These are phyloP conservation scores for Cepaea nemoralis DNA, from an alignment of 1,140 invertebrate genomes.

Conservation along the genomic window DNA sequence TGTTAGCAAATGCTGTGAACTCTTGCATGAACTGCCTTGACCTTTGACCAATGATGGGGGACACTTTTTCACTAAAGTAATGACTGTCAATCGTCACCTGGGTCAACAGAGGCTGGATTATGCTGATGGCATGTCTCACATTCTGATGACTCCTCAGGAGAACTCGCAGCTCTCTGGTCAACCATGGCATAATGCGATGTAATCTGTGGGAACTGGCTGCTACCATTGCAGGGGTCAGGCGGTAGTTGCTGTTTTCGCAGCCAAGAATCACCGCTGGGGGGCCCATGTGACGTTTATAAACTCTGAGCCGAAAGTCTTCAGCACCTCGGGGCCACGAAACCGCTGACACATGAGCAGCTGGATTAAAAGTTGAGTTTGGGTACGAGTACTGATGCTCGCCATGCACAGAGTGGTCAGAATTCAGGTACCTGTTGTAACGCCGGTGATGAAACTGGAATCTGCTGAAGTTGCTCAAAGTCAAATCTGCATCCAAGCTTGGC, in stretches of 20 bases:
- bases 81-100: slow-evolving; percentile 79
- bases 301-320: slow-evolving; percentile 30
- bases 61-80: slow-evolving; percentile 78
- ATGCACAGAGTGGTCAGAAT: slow-evolving; percentile 25
- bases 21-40: slow-evolving; percentile 88
- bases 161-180: slow-evolving; percentile 86
- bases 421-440: not conserved
- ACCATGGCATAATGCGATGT: slow-evolving; percentile 87
- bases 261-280: slow-evolving; percentile 32
- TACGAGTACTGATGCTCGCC: slow-evolving; percentile 40
- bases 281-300: slow-evolving; percentile 25
- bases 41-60: slow-evolving; percentile 67
- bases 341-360: slow-evolving; percentile 17
- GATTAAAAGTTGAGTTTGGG: slow-evolving; percentile 2
- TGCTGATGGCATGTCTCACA: slow-evolving; percentile 31
- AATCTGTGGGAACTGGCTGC: slow-evolving; percentile 61
- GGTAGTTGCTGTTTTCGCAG: slow-evolving; percentile 31
- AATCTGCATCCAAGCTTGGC: slow-evolving; percentile 32
- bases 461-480: slow-evolving; percentile 41
- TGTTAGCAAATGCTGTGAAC: slow-evolving; percentile 86
- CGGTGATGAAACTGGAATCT: slow-evolving; percentile 32
- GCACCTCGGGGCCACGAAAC: slow-evolving; percentile 28
- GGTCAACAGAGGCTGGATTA: slow-evolving; percentile 36
- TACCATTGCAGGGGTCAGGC: slow-evolving; percentile 37
- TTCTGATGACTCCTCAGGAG: slow-evolving; percentile 74